These are phyloP conservation scores for Chalcosyrphus nemorum DNA, from an alignment of 2,888 invertebrate genomes.

Conservation along the genomic window DNA sequence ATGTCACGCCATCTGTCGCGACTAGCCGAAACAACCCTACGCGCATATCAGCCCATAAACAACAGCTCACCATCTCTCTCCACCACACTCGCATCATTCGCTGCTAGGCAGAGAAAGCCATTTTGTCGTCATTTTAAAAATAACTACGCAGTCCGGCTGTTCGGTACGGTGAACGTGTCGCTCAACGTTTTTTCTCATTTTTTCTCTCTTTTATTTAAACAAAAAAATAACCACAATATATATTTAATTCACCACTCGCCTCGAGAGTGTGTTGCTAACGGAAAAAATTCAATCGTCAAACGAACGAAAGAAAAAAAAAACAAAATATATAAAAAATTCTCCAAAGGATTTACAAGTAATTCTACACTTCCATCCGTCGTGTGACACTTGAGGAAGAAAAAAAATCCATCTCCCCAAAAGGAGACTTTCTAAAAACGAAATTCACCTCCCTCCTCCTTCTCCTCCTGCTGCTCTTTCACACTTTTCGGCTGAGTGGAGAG, in stretches of 20 bases:
- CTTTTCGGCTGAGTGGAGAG: conserved; percentile 65
- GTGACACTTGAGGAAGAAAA: conserved; percentile 48
- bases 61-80: not conserved
- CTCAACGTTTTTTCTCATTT: conserved; percentile 71
- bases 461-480: too few species aligned
- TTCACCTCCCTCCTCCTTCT: conserved; percentile 1
- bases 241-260: conserved; percentile 40
- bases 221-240: too few species aligned
- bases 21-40: conserved; percentile 5
- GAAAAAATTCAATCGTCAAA: conserved; percentile 25
- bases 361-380: not conserved
- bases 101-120: conserved; percentile 62
- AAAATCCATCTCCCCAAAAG: too few species aligned
- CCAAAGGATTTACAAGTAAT: not conserved
- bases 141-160: conserved; percentile 77
- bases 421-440: conserved; percentile 54
- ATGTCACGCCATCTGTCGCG: not conserved
- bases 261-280: not conserved
- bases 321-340: conserved; percentile 36
- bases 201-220: conserved; percentile 65
- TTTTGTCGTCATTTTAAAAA: conserved; percentile 77
- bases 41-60: not conserved
- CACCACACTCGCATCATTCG: conserved; percentile 6
- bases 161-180: conserved; percentile 74
- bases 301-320: too few species aligned